Evolutionary conservation across 2,888 invertebrate species (phyloP).

Genomic region (Camptogramma bilineatum): DNA sequence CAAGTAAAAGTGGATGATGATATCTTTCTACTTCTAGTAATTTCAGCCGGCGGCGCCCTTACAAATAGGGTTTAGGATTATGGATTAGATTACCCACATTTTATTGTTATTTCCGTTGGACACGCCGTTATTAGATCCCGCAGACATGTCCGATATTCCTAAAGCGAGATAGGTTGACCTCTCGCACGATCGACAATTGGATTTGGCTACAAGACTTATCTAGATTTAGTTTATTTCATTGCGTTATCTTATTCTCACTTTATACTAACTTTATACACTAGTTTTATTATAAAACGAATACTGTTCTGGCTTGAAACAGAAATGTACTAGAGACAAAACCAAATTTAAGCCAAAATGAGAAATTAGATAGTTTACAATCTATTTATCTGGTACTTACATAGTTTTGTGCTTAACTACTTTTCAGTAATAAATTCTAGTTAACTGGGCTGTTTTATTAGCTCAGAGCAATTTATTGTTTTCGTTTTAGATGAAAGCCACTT

Average conservation of each 20-base stretch:
- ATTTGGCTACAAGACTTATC: slow-evolving; percentile 4
- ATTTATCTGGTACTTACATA: too few species aligned
- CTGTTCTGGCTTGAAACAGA: too few species aligned
- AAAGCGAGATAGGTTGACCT: slow-evolving; percentile 5
- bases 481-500: too few species aligned
- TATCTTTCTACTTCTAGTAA: slow-evolving; percentile 13
- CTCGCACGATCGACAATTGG: slow-evolving; percentile 10
- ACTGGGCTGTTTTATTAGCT: too few species aligned
- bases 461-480: too few species aligned
- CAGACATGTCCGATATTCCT: slow-evolving; percentile 30
- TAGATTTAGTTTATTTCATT: neutral
- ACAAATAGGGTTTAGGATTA: slow-evolving; percentile 40
- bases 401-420: too few species aligned
- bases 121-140: slow-evolving; percentile 31
- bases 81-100: slow-evolving; percentile 41
- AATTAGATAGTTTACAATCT: too few species aligned
- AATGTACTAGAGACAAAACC: too few species aligned
- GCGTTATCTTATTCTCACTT: neutral
- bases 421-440: too few species aligned
- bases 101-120: slow-evolving; percentile 29
- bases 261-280: too few species aligned
- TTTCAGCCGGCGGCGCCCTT: slow-evolving; percentile 21
- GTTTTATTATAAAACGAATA: too few species aligned
- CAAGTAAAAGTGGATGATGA: neutral
- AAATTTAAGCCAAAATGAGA: too few species aligned